These are phyloP conservation scores for Panonychus citri DNA, from an alignment of 1,140 invertebrate genomes.

Conservation along the genomic window DNA sequence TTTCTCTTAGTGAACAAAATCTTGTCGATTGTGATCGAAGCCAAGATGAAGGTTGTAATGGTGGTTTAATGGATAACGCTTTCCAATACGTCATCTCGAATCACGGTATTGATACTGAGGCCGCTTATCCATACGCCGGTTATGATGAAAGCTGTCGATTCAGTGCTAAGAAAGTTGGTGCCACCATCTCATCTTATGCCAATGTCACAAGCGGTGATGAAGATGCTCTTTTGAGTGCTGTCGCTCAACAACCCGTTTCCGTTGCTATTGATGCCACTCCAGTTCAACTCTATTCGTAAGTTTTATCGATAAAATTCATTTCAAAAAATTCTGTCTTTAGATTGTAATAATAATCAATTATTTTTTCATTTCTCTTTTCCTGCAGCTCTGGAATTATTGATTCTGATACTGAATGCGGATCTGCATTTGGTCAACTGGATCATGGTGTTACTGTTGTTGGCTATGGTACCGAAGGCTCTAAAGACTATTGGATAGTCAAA, in stretches of 20 bases:
- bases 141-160: conserved; percentile 36
- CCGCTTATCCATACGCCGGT: conserved; percentile 22
- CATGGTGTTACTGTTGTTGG: conserved; percentile 30
- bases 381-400: neutral
- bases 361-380: neutral
- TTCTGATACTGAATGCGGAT: too few species aligned
- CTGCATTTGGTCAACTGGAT: conserved; percentile 17
- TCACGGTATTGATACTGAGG: conserved; percentile 28
- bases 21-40: conserved; percentile 90
- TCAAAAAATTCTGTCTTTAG: conserved; percentile 22
- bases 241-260: conserved; percentile 16
- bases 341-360: too few species aligned
- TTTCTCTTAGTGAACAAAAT: conserved; percentile 91
- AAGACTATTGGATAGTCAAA: conserved; percentile 65
- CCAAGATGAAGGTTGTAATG: conserved; percentile 60
- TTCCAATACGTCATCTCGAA: conserved; percentile 28
- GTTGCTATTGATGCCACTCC: too few species aligned
- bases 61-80: conserved; percentile 78
- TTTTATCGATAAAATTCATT: too few species aligned
- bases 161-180: conserved; percentile 31
- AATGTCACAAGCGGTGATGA: conserved; percentile 17
- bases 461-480: conserved; percentile 27
- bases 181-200: conserved; percentile 10
- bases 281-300: too few species aligned
- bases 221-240: conserved; percentile 24